These are phyloP conservation scores for Conops quadrifasciatus DNA, from an alignment of 2,888 invertebrate genomes.

Conservation along the genomic window DNA sequence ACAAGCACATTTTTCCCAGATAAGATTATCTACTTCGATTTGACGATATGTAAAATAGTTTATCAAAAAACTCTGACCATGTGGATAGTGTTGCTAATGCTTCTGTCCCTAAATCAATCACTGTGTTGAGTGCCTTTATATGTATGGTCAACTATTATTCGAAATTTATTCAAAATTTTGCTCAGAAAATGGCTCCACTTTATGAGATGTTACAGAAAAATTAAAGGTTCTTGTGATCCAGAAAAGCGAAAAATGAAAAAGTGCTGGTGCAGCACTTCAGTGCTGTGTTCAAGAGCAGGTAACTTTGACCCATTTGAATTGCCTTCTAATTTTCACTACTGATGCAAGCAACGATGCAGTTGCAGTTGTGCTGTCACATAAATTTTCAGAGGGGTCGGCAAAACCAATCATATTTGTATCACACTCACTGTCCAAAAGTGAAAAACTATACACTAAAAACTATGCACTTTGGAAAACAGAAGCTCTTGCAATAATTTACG, in stretches of 20 bases:
- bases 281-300: constrained; percentile 34
- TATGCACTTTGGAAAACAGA: constrained; percentile 33
- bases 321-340: constrained; percentile 43
- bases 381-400: constrained; percentile 17
- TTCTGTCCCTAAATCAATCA: constrained; percentile 32
- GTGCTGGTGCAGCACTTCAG: constrained; percentile 49
- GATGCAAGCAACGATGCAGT: constrained; percentile 45
- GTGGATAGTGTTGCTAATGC: constrained; percentile 30
- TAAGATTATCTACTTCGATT: constrained; percentile 36
- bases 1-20: constrained; percentile 35
- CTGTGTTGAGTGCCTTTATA: constrained; percentile 35
- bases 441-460: too few relatives aligned
- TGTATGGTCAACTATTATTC: constrained; percentile 40
- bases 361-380: constrained; percentile 41
- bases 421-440: constrained; percentile 35
- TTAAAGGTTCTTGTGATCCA: constrained; percentile 49
- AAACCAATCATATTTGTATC: constrained; percentile 45
- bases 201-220: constrained; percentile 27
- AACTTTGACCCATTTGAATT: constrained; percentile 42
- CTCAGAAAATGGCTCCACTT: constrained; percentile 32
- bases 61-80: constrained; percentile 33
- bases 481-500: constrained; percentile 34
- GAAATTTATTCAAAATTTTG: constrained; percentile 41
- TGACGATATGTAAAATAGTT: constrained; percentile 34
- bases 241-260: constrained; percentile 47